Conservation (phyloP, 2,113 vertebrate genomes). For the Pterocles burchelli region DNA sequence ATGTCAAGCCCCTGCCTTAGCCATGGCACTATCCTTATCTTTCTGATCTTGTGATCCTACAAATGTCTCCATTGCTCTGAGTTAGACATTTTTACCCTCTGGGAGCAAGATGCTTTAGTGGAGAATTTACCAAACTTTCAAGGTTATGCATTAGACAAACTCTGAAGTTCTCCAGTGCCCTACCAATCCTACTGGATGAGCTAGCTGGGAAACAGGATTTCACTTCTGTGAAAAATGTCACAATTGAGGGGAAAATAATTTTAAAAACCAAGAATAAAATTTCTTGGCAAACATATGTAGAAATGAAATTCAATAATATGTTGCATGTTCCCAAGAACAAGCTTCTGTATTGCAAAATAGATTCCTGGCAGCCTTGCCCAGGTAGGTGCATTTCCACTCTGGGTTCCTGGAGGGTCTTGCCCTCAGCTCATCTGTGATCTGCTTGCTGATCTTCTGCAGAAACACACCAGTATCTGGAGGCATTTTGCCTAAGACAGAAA, state of each 20-base stretch:
- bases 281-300: not conserved
- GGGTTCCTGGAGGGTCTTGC: accelerated
- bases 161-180: not conserved
- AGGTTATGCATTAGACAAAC: not conserved
- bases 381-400: not conserved
- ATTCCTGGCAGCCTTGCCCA: not conserved
- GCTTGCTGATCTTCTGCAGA: not conserved
- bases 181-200: not conserved
- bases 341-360: not conserved
- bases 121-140: not conserved
- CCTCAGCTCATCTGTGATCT: not conserved
- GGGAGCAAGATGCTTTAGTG: not conserved
- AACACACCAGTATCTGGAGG: not conserved
- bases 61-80: not conserved
- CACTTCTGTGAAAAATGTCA: not conserved
- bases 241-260: not conserved
- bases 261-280: not conserved
- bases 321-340: not conserved
- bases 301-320: not conserved
- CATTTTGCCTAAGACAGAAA: not conserved
- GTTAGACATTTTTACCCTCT: not conserved
- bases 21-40: not conserved
- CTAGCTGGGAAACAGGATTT: not conserved
- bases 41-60: not conserved
- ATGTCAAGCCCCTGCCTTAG: not conserved